Conservation (phyloP, 2,113 vertebrate species). For the Nibea albiflora region DNA sequence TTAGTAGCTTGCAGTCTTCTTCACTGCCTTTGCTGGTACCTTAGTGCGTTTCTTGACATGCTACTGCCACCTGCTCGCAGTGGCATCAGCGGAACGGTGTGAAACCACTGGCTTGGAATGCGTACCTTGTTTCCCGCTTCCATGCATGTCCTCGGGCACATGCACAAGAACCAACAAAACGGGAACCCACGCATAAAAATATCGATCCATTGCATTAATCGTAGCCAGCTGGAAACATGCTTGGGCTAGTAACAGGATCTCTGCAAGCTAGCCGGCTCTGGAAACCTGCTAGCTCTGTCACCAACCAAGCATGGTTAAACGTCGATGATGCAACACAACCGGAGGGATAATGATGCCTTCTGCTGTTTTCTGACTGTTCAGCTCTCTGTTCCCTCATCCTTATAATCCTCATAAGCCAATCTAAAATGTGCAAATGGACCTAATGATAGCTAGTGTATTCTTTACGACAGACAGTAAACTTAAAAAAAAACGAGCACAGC, state of each 20-base stretch:
- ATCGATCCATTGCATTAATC: background rate
- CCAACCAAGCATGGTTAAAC: background rate
- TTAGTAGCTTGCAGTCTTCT: no score
- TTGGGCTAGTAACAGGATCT: background rate
- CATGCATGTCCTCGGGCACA: background rate
- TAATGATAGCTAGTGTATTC: background rate
- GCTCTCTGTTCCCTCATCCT: background rate
- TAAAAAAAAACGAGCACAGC: constrained; percentile 78
- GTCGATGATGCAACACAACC: background rate
- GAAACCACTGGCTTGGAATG: background rate
- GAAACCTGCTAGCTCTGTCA: background rate
- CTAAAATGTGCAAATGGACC: constrained; percentile 1
- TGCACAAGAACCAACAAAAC: background rate
- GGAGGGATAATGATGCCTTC: background rate
- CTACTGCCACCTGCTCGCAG: background rate
- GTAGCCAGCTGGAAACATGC: background rate
- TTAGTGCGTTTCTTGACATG: background rate
- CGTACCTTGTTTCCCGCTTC: background rate
- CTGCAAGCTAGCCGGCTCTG: background rate
- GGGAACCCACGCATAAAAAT: background rate
- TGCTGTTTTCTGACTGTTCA: background rate
- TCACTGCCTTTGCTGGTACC: no score
- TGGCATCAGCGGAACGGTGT: no score
- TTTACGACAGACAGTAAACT: background rate
- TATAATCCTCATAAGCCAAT: background rate